Percentiles rank a stretch among this genome's conserved stretches.
These are phyloP conservation scores for Chrysopa pallens DNA, from an alignment of 1,140 invertebrate genomes.

Conservation along the genomic window DNA sequence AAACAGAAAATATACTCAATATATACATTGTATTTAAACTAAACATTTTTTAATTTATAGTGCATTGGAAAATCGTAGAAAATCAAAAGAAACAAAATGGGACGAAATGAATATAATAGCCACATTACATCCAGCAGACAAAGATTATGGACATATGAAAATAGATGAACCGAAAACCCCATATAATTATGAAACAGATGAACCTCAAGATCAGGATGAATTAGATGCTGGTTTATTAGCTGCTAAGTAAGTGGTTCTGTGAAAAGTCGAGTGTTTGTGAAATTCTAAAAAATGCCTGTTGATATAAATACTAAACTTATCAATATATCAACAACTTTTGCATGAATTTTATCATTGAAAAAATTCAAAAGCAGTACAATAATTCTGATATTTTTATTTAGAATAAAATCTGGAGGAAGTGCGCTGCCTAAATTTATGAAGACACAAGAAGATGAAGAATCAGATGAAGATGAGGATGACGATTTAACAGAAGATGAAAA, in stretches of 20 bases:
- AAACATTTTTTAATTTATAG: too few relatives aligned
- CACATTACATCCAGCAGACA: slow-evolving; percentile 92
- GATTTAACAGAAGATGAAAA: slow-evolving; percentile 37
- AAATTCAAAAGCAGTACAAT: background rate
- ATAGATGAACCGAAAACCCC: slow-evolving; percentile 97
- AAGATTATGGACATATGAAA: slow-evolving; percentile 99
- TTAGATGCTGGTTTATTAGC: slow-evolving; percentile 61
- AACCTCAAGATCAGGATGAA: slow-evolving; percentile 50
- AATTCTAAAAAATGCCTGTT: slow-evolving; percentile 1
- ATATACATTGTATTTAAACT: too few relatives aligned
- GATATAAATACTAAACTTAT: too few relatives aligned
- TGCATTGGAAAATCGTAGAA: slow-evolving; percentile 21
- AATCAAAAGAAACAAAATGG: slow-evolving; percentile 75
- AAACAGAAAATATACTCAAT: too few relatives aligned
- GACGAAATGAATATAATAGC: slow-evolving; percentile 99
- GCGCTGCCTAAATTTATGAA: slow-evolving; percentile 34
- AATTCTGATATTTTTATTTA: slow-evolving; percentile 12
- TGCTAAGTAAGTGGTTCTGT: slow-evolving; percentile 42
- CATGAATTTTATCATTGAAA: too few relatives aligned
- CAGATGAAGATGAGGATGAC: slow-evolving; percentile 39
- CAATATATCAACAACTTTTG: too few relatives aligned
- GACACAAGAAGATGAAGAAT: slow-evolving; percentile 30
- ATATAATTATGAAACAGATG: slow-evolving; percentile 57
- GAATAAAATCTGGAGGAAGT: slow-evolving; percentile 26
- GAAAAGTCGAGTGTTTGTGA: slow-evolving; percentile 1